Evolutionary conservation across 2,113 vertebrate species (phyloP).

Genomic region (Nycticebus coucang): DNA sequence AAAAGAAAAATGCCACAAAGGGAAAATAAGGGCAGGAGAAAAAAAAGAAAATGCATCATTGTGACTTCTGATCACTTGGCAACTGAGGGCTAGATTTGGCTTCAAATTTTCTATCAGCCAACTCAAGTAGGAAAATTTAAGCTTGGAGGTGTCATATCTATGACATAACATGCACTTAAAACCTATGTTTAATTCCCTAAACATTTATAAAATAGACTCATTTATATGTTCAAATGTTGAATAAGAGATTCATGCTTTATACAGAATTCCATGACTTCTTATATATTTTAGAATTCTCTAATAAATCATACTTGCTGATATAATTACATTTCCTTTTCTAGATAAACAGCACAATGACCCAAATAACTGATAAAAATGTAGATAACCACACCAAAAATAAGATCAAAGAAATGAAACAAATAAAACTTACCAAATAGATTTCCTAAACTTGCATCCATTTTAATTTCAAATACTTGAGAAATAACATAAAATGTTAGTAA

Average conservation of each 20-base stretch:
- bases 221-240: conserved; percentile 15
- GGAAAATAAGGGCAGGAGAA: conserved; percentile 20
- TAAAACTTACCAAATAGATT: conserved; percentile 90
- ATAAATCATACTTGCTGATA: not conserved
- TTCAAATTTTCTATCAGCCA: conserved; percentile 8
- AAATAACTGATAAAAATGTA: not conserved
- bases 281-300: not conserved
- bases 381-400: conserved; percentile 14
- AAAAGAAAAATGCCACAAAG: conserved; percentile 26
- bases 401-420: not conserved
- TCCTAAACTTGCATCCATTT: conserved; percentile 90
- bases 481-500: conserved; percentile 92
- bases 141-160: not conserved
- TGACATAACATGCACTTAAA: not conserved
- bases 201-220: not conserved
- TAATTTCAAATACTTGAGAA: conserved; percentile 94
- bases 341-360: not conserved
- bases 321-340: conserved; percentile 46
- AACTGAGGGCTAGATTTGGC: not conserved
- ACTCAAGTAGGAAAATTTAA: not conserved
- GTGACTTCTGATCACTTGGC: not conserved
- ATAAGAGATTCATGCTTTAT: conserved; percentile 6
- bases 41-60: not conserved
- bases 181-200: not conserved
- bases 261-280: not conserved